Conservation (phyloP, 1,140 invertebrate genomes). For the Caenorhabditis elegans region DNA sequence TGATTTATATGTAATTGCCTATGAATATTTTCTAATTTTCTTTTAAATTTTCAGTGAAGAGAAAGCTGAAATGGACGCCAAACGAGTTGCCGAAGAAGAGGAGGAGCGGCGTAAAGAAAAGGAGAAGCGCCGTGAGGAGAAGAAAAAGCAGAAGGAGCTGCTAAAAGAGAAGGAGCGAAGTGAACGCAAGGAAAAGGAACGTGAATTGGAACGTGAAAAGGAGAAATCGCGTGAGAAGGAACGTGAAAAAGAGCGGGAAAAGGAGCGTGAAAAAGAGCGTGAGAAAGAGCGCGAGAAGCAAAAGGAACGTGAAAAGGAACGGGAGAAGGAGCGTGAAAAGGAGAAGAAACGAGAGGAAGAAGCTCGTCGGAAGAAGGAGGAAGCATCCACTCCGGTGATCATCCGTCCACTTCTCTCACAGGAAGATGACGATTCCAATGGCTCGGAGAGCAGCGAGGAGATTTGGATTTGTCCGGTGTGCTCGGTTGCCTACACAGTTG, state of each 20-base stretch:
- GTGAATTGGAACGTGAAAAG: not conserved
- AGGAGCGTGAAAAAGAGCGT: not conserved
- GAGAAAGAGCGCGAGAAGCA: conserved; percentile 1
- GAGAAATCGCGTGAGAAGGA: conserved; percentile 17
- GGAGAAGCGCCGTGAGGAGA: not conserved
- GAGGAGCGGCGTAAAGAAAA: not conserved
- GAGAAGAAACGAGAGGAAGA: not conserved
- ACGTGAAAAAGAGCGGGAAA: not conserved
- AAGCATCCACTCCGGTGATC: not conserved
- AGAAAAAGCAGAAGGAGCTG: not conserved
- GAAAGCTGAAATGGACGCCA: not conserved
- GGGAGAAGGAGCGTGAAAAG: not conserved
- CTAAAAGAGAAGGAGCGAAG: not conserved
- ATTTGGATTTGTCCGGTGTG: conserved; percentile 57
- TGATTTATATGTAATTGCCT: no score
- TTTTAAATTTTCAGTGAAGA: not conserved
- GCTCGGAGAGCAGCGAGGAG: conserved; percentile 39
- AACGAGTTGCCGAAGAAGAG: not conserved
- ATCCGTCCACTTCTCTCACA: not conserved
- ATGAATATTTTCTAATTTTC: not conserved
- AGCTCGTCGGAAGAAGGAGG: not conserved
- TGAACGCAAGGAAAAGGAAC: conserved; percentile 11
- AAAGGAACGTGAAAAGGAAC: not conserved
- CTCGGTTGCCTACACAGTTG: conserved; percentile 57
- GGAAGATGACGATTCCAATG: not conserved